These are phyloP conservation scores for Eucera pruinosa DNA, from an alignment of 2,888 invertebrate genomes.

Conservation along the genomic window DNA sequence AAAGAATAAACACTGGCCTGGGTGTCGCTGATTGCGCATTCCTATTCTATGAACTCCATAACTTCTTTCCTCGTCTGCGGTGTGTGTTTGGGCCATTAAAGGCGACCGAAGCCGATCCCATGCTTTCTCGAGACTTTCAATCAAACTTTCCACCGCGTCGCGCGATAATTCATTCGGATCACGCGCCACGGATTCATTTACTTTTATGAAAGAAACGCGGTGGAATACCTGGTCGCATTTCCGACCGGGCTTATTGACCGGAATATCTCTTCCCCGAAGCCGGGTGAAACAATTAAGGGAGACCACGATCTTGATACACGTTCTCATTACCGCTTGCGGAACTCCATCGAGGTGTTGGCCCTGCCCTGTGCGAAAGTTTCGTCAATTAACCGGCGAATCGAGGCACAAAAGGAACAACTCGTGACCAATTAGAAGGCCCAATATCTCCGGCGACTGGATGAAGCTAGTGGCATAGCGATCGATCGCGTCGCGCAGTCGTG, in stretches of 20 bases:
- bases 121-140: slow-evolving; percentile 48
- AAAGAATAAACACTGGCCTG: slow-evolving; percentile 7
- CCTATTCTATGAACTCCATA: slow-evolving; percentile 11
- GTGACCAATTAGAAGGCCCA: slow-evolving; percentile 54
- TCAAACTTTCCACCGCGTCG: slow-evolving; percentile 55
- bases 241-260: slow-evolving; percentile 65
- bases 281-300: slow-evolving; percentile 69
- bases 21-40: not conserved
- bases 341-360: slow-evolving; percentile 54
- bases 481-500: slow-evolving; percentile 17
- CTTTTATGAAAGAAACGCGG: slow-evolving; percentile 72
- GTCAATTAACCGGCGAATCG: slow-evolving; percentile 66
- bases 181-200: slow-evolving; percentile 78
- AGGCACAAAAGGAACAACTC: slow-evolving; percentile 60
- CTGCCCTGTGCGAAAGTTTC: slow-evolving; percentile 50
- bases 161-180: slow-evolving; percentile 72
- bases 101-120: slow-evolving; percentile 33
- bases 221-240: slow-evolving; percentile 8
- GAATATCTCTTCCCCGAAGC: no score
- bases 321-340: slow-evolving; percentile 59
- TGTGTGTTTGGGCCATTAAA: slow-evolving; percentile 45
- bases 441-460: slow-evolving; percentile 30
- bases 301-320: slow-evolving; percentile 67
- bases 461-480: slow-evolving; percentile 14
- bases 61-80: slow-evolving; percentile 25